Evolutionary conservation across 2,113 vertebrate genomes (phyloP).

Genomic region (Neoarius graeffei): DNA sequence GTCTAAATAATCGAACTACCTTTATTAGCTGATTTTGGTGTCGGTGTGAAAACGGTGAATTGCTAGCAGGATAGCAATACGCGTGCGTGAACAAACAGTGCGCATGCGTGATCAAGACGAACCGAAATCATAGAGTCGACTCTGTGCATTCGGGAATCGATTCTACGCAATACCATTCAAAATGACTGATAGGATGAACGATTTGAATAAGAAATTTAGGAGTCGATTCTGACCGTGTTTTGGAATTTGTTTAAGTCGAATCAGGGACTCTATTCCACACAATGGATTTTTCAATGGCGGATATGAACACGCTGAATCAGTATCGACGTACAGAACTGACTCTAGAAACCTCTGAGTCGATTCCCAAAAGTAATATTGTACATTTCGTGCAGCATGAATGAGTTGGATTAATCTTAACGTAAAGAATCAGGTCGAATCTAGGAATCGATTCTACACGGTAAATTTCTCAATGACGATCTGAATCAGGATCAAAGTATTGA

Average conservation of each 20-base stretch:
- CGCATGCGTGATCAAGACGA: neutral
- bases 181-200: too few relatives aligned
- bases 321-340: too few relatives aligned
- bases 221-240: neutral
- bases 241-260: neutral
- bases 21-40: too few relatives aligned
- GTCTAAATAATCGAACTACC: too few relatives aligned
- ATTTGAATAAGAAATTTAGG: too few relatives aligned
- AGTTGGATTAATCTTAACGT: neutral
- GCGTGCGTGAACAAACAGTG: neutral
- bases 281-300: neutral
- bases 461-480: neutral
- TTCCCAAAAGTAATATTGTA: too few relatives aligned
- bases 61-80: neutral
- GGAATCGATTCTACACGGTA: neutral
- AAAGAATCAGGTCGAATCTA: neutral
- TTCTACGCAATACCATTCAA: neutral
- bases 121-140: neutral
- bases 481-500: neutral
- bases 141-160: neutral
- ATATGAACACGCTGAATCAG: neutral
- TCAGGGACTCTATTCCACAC: neutral
- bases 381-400: too few relatives aligned
- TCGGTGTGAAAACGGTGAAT: neutral
- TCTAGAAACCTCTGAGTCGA: too few relatives aligned